Evolutionary conservation across 1,140 invertebrate genomes (phyloP), one percentile per base, ranked within the genome.

Genomic region (Drosophila takahashii): DNA sequence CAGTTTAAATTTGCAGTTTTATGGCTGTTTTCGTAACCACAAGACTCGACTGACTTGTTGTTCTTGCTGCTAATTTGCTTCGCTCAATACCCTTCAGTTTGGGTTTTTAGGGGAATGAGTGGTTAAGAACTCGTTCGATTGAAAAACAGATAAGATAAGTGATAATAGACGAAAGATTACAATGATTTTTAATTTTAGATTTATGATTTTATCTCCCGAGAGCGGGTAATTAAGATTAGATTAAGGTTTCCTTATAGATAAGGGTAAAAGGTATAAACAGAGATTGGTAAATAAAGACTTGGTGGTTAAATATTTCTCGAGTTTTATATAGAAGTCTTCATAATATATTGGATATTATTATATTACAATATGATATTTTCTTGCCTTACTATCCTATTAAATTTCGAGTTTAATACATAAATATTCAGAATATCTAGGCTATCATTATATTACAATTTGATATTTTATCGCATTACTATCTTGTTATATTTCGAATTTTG

Each of bases 1-100:
- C 53, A 36, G 73, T 59, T 58, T 54, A 36, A 42, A 59, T 58
- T 53, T 66, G 73, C 60, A 75, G 9, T 66, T 76, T 75, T 76
- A 75, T 44, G 70, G 53, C 47, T 53, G 51, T 85, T 85, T 47
- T 80, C 79, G 60, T 62, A 60, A 59, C 59, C 18, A 36, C 39
- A 45, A 45, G 62, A 45, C 32, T 16, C 41, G 13, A 26, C 41
- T 44, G 41, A 18, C 22, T 66, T 67, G 47, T 67, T 67, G 16
- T 54, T 64, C 34, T 42, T 39, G 42, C 64, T 39, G 64, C 42
- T 48, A 64, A 50, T 64, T 64, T 64, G 60, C 13, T 44, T 44
- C 39, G 60, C 27, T 9, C 0, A 5, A 60, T 60, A 60, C 60
- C 60, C 54, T 44, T n/a, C 34, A 42, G n/a, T 4, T 39, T 5